Conservation (phyloP, 2,888 invertebrate species). For the Trichopria drosophilae region DNA sequence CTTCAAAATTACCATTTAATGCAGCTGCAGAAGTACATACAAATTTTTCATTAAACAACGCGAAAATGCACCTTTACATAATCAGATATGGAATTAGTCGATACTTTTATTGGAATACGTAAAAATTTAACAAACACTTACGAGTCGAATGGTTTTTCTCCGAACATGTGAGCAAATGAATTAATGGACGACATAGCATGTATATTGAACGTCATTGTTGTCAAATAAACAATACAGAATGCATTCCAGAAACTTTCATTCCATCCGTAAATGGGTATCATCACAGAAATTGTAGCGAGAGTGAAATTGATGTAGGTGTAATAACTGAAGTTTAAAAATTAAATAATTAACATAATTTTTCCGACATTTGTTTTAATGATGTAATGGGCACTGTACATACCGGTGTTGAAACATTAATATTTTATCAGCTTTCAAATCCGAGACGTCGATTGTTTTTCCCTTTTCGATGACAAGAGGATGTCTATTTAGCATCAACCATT, state of each 20-base stretch:
- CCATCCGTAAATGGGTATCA: slow-evolving; percentile 71
- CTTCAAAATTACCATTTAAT: no score
- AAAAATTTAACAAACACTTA: no score
- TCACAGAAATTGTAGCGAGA: slow-evolving; percentile 67
- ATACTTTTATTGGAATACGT: no score
- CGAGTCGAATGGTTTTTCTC: slow-evolving; percentile 33
- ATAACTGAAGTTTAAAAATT: slow-evolving; percentile 10
- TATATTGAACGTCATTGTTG: slow-evolving; percentile 67
- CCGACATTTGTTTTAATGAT: not conserved
- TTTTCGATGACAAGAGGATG: slow-evolving; percentile 75
- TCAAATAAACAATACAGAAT: slow-evolving; percentile 65
- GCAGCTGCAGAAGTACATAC: no score
- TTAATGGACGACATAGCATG: slow-evolving; percentile 83
- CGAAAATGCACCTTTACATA: no score
- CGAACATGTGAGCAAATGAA: slow-evolving; percentile 66
- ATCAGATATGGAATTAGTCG: no score
- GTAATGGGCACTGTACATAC: no score
- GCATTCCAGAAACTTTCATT: slow-evolving; percentile 67
- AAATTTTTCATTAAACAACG: no score
- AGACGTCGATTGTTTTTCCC: slow-evolving; percentile 71
- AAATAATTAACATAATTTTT: not conserved
- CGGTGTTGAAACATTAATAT: slow-evolving; percentile 76
- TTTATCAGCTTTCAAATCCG: slow-evolving; percentile 72
- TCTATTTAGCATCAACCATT: slow-evolving; percentile 80
- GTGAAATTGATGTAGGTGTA: slow-evolving; percentile 67